These are phyloP conservation scores for Chymomyza procnemis DNA, from an alignment of 2,888 invertebrate species.

Conservation along the genomic window DNA sequence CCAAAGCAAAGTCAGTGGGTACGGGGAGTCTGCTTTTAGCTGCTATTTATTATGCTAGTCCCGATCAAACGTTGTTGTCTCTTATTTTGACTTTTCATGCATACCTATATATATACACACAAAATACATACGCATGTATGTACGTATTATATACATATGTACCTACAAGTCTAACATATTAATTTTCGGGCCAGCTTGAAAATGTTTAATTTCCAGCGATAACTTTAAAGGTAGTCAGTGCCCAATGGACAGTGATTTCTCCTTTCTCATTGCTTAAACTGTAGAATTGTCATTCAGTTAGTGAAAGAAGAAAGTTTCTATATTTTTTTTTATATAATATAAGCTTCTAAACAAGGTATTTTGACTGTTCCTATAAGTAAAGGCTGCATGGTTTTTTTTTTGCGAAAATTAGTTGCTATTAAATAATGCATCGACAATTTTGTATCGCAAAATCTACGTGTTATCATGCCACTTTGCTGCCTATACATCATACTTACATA, in stretches of 20 bases:
- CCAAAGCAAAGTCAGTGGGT: not conserved
- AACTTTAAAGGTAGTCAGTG: constrained; percentile 8
- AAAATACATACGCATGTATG: no score
- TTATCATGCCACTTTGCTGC: constrained; percentile 46
- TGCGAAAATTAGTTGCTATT: no score
- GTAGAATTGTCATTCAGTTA: not conserved
- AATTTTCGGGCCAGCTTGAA: constrained; percentile 51
- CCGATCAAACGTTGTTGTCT: constrained; percentile 38
- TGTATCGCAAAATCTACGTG: constrained; percentile 77
- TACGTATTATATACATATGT: no score
- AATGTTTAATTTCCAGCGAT: constrained; percentile 61
- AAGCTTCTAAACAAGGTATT: not conserved
- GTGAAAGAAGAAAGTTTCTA: not conserved
- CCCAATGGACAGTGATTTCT: not conserved
- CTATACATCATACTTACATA: constrained; percentile 5
- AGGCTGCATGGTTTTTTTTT: no score
- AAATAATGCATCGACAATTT: constrained; percentile 58
- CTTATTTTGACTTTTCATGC: constrained; percentile 38
- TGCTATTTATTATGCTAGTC: constrained; percentile 53
- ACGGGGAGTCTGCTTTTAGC: not conserved
- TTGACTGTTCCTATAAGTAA: no score
- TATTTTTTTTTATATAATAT: not conserved
- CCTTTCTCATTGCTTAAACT: not conserved
- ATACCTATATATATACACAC: constrained; percentile 15
- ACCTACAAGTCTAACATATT: constrained; percentile 36